These are phyloP conservation scores for Gymnothorax reevesii DNA, from an alignment of 2,797 vertebrate genomes.

Conservation along the genomic window DNA sequence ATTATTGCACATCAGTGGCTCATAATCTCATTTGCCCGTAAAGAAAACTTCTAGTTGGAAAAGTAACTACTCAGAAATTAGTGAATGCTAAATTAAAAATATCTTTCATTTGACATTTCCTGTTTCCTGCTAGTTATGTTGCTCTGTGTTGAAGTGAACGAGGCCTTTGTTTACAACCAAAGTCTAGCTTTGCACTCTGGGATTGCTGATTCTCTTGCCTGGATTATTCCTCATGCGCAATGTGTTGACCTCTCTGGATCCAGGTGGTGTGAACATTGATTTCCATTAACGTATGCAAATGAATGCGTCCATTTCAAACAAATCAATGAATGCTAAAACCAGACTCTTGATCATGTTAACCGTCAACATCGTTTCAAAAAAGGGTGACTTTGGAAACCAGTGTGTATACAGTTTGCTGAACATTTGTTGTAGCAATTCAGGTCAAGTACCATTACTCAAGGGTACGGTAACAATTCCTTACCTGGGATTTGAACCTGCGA, in stretches of 20 bases:
- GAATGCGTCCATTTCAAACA: slow-evolving; percentile 5
- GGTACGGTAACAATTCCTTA: neutral
- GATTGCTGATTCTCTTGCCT: neutral
- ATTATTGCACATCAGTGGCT: slow-evolving; percentile 3
- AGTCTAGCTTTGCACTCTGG: neutral
- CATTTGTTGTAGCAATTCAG: neutral
- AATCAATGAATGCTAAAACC: neutral
- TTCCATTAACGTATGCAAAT: slow-evolving; percentile 3
- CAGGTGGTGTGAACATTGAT: neutral
- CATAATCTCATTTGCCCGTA: neutral
- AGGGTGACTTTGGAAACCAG: slow-evolving; percentile 4
- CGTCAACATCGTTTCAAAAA: slow-evolving; percentile 1
- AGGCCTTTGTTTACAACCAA: neutral
- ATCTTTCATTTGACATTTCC: neutral
- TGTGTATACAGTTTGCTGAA: neutral
- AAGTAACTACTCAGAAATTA: neutral
- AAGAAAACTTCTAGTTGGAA: slow-evolving; percentile 13
- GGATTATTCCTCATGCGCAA: neutral
- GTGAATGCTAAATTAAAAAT: slow-evolving; percentile 19
- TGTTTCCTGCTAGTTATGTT: neutral
- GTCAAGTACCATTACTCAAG: neutral
- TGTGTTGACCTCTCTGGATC: neutral
- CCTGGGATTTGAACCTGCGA: neutral
- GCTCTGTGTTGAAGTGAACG: neutral
- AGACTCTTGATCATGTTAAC: neutral